Percentiles rank a stretch among this genome's conserved stretches.
phyloP scores from a whole-genome alignment of 2,888 invertebrate genomes.

The Pharmacophagus antenor region DNA sequence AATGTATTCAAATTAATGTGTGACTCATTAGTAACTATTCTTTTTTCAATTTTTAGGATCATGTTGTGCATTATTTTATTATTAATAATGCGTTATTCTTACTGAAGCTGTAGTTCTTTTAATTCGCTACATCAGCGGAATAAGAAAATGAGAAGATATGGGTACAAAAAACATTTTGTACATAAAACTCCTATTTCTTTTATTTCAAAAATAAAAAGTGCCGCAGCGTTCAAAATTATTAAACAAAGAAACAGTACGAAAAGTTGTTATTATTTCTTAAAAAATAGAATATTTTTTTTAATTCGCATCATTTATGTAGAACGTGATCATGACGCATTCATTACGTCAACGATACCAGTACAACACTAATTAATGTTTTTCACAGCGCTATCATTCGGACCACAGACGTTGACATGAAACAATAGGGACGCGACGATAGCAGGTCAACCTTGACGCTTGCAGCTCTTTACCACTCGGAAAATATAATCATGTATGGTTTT shows the following conservation, averaged over 20 bases:
- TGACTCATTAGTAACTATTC: background rate
- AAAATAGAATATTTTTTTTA: background rate
- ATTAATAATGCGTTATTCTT: background rate
- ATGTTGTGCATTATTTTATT: background rate
- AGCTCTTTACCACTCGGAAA: conserved; percentile 6
- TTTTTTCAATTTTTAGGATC: no score
- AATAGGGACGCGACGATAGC: conserved; percentile 47
- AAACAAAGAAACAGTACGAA: background rate
- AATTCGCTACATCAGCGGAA: no score
- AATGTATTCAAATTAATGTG: background rate
- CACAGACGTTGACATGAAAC: conserved; percentile 37
- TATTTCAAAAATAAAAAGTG: no score
- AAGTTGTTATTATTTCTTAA: background rate
- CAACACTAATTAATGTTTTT: conserved; percentile 30
- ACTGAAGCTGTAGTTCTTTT: no score
- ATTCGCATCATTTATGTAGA: conserved; percentile 18
- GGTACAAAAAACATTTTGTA: no score
- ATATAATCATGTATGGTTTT: background rate
- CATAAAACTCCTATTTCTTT: no score
- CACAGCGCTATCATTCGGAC: conserved; percentile 29
- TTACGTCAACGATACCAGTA: conserved; percentile 25
- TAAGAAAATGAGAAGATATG: no score
- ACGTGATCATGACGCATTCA: conserved; percentile 27
- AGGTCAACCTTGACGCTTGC: conserved; percentile 42
- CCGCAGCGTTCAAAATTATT: no score